Conservation (phyloP, 1,140 invertebrate species). For the Belonocnema kinseyi region DNA sequence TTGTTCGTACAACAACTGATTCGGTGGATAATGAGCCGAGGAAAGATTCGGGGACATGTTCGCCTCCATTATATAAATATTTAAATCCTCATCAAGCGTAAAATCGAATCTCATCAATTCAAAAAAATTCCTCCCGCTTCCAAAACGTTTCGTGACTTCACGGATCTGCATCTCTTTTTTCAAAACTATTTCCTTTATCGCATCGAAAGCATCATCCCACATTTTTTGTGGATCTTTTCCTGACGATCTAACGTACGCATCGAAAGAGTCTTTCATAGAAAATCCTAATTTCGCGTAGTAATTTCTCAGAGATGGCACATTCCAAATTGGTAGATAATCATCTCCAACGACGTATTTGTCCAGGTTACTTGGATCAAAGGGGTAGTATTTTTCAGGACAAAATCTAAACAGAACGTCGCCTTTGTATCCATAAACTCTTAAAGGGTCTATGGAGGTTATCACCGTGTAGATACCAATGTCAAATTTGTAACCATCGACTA, state of each 20-base stretch:
- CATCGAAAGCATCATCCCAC: constrained; percentile 89
- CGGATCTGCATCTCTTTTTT: constrained; percentile 84
- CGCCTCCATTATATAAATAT: constrained; percentile 94
- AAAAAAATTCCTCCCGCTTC: constrained; percentile 86
- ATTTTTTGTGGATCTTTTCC: constrained; percentile 84
- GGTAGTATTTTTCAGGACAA: constrained; percentile 94
- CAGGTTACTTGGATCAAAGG: constrained; percentile 87
- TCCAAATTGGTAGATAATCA: constrained; percentile 96
- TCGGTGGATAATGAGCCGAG: constrained; percentile 92
- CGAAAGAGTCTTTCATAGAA: constrained; percentile 91
- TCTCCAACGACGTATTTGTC: constrained; percentile 97
- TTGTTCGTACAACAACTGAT: constrained; percentile 93
- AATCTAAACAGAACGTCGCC: constrained; percentile 94
- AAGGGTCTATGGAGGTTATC: constrained; percentile 92
- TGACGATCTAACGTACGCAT: constrained; percentile 84
- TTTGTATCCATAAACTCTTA: constrained; percentile 92
- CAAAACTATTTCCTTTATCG: constrained; percentile 84
- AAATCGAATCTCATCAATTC: constrained; percentile 97
- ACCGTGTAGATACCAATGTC: constrained; percentile 97
- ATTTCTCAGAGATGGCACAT: constrained; percentile 88
- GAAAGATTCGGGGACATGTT: constrained; percentile 99
- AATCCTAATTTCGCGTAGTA: constrained; percentile 87
- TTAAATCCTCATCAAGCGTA: constrained; percentile 91
- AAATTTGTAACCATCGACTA: constrained; percentile 94
- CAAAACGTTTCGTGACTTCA: constrained; percentile 75